phyloP scores from a whole-genome alignment of 2,797 vertebrate species.

The Bucorvus abyssinicus region DNA sequence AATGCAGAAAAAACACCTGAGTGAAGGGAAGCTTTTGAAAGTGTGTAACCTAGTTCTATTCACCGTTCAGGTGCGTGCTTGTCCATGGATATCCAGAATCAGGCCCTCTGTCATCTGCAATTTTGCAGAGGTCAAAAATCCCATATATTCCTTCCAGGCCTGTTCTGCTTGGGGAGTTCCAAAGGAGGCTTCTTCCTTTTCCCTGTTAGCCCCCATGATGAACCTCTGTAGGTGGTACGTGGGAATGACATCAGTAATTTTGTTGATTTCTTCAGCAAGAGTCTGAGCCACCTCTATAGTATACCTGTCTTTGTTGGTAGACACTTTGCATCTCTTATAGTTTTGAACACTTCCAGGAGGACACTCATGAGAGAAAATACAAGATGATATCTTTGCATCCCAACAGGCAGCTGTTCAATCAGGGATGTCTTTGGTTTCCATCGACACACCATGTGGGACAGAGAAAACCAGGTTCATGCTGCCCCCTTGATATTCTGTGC shows the following conservation, averaged over 20 bases:
- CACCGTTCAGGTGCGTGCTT: constrained; percentile 60
- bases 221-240: constrained; percentile 57
- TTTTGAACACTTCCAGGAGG: constrained; percentile 30
- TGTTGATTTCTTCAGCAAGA: constrained; percentile 58
- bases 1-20: neutral
- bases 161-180: constrained; percentile 53
- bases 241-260: constrained; percentile 36
- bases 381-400: constrained; percentile 25
- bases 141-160: constrained; percentile 66
- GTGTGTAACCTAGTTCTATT: constrained; percentile 66
- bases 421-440: constrained; percentile 56
- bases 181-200: constrained; percentile 57
- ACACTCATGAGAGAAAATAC: constrained; percentile 57
- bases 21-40: constrained; percentile 60
- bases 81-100: constrained; percentile 65
- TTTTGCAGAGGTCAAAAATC: constrained; percentile 56
- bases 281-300: constrained; percentile 47
- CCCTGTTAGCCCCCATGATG: constrained; percentile 68
- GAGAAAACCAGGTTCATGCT: constrained; percentile 67
- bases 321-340: constrained; percentile 30
- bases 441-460: constrained; percentile 61
- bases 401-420: constrained; percentile 56
- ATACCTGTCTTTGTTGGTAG: constrained; percentile 60
- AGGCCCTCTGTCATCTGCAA: constrained; percentile 22
- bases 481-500: constrained; percentile 64